Evolutionary conservation across 2,113 vertebrate species (phyloP), one percentile per base, ranked within the genome.

Genomic region (Elephantulus edwardii): DNA sequence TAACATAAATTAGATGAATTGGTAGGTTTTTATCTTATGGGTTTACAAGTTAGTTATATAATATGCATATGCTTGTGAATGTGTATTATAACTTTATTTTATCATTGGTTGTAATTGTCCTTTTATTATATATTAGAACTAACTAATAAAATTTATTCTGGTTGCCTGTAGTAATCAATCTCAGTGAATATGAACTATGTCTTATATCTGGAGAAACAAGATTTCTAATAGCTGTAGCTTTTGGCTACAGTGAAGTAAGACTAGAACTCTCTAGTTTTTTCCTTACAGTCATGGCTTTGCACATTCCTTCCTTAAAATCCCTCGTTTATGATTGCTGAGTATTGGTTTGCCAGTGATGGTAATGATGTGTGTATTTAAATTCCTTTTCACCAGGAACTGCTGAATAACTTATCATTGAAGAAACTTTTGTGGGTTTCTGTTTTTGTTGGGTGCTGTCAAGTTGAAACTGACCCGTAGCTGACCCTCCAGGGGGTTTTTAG

Each of bases 361-460:
- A 4, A 40, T 46, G 20, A 24, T 71, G 71, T 24, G 20, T 38
- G 46, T n/a, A 60, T 89, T 95, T 92, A 90, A 90, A 80, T 14
- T 76, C 71, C 62, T n/a, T 68, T 0, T 79, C 30, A 83, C 16
- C 66, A 40, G 35, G 46, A 68, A 42, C n/a, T 33, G 6, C 33
- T 54, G n/a, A n/a, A n/a, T n/a, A n/a, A n/a, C n/a, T n/a, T n/a
- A n/a, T n/a, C n/a, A n/a, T n/a, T n/a, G n/a, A n/a, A n/a, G n/a
- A n/a, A n/a, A n/a, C n/a, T n/a, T n/a, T n/a, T n/a, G n/a, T n/a
- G n/a, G n/a, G n/a, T n/a, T n/a, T n/a, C n/a, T n/a, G n/a, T n/a
- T n/a, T n/a, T n/a, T n/a, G n/a, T n/a, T n/a, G n/a, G n/a, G 8
- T 22, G 20, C 54, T 24, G 20, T 56, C 54, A 3, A 56, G 54